Evolutionary conservation across 2,797 vertebrate species (phyloP), one percentile per base, ranked within the genome.

Genomic region (Chloroceryle amazona): DNA sequence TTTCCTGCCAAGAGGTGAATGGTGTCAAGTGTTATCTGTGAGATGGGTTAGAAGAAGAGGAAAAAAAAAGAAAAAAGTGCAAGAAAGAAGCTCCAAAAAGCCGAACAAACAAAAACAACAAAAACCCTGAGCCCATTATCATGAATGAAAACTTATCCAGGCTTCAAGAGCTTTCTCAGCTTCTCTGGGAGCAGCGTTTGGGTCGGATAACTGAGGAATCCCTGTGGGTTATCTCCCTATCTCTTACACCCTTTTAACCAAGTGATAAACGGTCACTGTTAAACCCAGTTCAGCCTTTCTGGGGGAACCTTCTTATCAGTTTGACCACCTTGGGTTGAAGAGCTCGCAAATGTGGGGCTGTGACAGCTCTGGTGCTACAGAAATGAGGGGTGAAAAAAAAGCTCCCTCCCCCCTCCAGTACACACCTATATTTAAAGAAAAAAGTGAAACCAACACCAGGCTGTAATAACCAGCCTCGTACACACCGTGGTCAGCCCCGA

Each of bases 71-170:
- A 42, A 17, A 6, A 13, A 15, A 11, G 28, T 23, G 13, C 12
- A 33, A 14, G 10, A 5, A 39, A 31, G 31, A 63, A 31, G 9
- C 10, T 33, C 31, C 28, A 6, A 61, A 91, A 62, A 86, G 89
- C 31, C n/a, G 73, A 67, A 14, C 7, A 13, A 31, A 31, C 10
- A 8, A 35, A 35, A 31, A 18, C 2, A 63, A 20, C 22, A 62
- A 41, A 41, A 41, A 29, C 25, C 66, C 28, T 8, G 47, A 28
- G 37, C 5, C 41, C 6, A 15, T 79, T 88, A 51, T 84, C 83
- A 76, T 90, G 82, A 95, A 93, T 86, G 82, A 89, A 93, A 75
- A 75, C 7, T 49, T 68, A 49, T 60, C 26, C 51, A 49, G 55
- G 49, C 70, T 84, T 88, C 67, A 76, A 63, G 85, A 96, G 31